Base-by-base conservation (phyloP, 2,797 vertebrate genomes). In the Zonotrichia albicollis region DNA sequence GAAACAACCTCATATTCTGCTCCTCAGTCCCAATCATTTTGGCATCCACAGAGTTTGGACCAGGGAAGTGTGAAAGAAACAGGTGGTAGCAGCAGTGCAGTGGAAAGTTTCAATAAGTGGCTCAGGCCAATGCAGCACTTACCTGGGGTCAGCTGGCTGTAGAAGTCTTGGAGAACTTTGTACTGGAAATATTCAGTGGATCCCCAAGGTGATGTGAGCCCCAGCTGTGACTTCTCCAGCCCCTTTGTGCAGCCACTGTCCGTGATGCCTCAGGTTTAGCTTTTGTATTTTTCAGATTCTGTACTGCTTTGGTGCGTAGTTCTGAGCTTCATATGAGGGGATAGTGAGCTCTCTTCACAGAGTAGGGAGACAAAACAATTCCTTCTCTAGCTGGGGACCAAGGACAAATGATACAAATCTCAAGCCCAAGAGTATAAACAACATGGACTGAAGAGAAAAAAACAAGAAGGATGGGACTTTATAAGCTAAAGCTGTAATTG, bases 61-160 rank as follows among this genome's bases (percentile, higher is more conserved):
- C 22, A 26, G n/a, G 16, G 45, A 27, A 64, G 11, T 6, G 1
- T 22, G 43, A 66, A 66, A 64, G 57, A 62, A 78, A 9, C 0
- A 1, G 0, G 0, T 29, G 45, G 38, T 13, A 64, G n/a, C 36
- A 81, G n/a, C 22, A 40, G 22, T 11, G 5, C 67, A 36, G 42
- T 16, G 42, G 16, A 45, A 84, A 73, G 17, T 34, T 82, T 84
- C 45, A 54, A 7, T 16, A 34, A 48, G 42, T 36, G 12, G 5
- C 60, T 93, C 51, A 84, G 40, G 32, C 13, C 4, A 2, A 8
- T 46, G 36, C n/a, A 70, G 46, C 16, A 32, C 8, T 66, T 38
- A 5, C 6, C 19, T 17, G 9, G 46, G 17, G 9, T 36, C 50
- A 46, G 12, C 54, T 50, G 30, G 11, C n/a, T 74, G 7, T 9